Percentiles rank a stretch among this genome's conserved stretches.
These are phyloP conservation scores for Steinernema khuongi DNA, from an alignment of 1,140 invertebrate species.

Conservation along the genomic window DNA sequence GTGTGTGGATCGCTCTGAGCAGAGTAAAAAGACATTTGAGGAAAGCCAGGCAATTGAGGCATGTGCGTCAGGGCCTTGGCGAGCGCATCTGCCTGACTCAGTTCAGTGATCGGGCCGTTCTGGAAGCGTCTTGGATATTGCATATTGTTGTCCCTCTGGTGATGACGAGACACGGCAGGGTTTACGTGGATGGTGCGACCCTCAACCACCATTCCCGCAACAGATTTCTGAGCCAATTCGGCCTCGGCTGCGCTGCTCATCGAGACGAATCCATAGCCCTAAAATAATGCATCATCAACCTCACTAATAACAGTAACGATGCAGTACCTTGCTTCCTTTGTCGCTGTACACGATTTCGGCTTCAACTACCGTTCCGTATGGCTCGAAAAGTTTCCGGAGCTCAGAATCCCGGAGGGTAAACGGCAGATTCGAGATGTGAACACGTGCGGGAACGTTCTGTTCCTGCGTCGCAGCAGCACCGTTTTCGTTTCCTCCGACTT, in stretches of 20 bases:
- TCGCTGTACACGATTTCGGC: neutral
- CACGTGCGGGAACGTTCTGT: neutral
- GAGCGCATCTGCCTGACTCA: no score
- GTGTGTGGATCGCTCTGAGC: no score
- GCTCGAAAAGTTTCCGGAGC: neutral
- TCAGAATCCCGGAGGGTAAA: neutral
- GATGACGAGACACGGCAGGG: no score
- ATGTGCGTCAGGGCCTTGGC: no score
- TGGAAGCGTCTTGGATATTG: no score
- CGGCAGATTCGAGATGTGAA: neutral
- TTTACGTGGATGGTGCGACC: neutral
- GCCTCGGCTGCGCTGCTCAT: neutral
- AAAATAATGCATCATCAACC: neutral
- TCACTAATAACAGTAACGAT: neutral
- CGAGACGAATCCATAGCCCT: neutral
- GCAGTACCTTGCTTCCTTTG: neutral
- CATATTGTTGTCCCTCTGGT: no score
- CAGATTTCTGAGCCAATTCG: neutral
- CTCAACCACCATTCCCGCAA: neutral
- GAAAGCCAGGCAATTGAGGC: no score
- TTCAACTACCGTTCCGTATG: neutral
- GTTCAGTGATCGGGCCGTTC: no score
- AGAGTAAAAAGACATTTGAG: no score
- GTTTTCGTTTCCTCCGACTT: neutral
- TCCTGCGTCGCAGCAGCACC: neutral